A percentile compares a stretch with the other conserved stretches of the same genome.
These are phyloP conservation scores for Machimus atricapillus DNA, from an alignment of 2,888 invertebrate genomes.

Conservation along the genomic window DNA sequence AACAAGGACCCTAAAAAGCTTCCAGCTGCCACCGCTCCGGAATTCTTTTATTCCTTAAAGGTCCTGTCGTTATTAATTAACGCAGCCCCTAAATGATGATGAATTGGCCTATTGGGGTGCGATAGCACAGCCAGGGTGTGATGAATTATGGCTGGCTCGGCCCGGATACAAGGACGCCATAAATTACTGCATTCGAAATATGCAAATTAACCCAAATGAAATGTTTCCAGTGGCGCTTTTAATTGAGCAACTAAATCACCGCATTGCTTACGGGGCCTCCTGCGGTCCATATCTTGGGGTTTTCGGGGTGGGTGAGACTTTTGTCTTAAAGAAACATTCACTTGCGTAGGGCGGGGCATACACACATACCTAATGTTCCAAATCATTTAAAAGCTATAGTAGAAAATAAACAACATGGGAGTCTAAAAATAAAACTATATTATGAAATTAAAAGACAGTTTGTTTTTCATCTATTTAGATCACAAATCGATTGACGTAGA, in stretches of 20 bases:
- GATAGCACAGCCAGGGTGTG: background rate
- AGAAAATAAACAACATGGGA: too few species aligned
- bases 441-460: too few species aligned
- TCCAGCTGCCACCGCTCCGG: background rate
- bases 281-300: background rate
- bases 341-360: background rate
- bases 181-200: conserved; percentile 24
- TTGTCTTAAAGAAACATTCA: background rate
- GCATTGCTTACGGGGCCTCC: background rate
- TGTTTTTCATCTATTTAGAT: too few species aligned
- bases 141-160: background rate
- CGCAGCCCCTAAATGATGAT: background rate
- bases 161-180: background rate
- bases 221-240: background rate
- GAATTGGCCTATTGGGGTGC: background rate
- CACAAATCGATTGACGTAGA: too few species aligned
- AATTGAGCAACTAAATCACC: background rate
- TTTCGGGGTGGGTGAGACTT: background rate
- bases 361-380: too few species aligned
- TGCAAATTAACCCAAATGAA: conserved; percentile 6
- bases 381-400: too few species aligned
- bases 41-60: background rate
- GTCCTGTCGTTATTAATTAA: background rate
- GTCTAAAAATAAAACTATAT: too few species aligned
- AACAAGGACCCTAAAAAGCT: background rate